Evolutionary conservation across 2,888 invertebrate genomes (phyloP), one percentile per base, ranked within the genome.

Genomic region (Caenorhabditis sinica): DNA sequence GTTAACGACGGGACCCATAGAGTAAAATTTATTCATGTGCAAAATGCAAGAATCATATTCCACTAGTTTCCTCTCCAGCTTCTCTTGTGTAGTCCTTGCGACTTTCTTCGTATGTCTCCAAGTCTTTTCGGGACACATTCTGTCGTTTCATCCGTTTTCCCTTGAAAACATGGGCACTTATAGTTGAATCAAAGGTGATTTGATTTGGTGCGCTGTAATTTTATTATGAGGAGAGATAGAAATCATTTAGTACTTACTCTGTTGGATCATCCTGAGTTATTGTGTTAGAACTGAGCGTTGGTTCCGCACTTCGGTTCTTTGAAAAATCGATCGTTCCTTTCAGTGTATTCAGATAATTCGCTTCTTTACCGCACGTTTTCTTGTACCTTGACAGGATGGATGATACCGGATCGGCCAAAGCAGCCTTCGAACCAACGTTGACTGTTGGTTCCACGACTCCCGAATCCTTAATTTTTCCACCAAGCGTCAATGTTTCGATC

Each of bases 281-380:
- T 23, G 56, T 36, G 33, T 40, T 28, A 5, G 43, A 43, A 2
- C 30, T 20, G 25, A n/a, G 49, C 15, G 40, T 30, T 45, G 13
- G 8, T 49, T 49, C 49, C 20, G n/a, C 11, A 20, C n/a, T n/a
- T n/a, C 5, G n/a, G 43, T 33, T 65, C 58, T 43, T 58, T 43
- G 23, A 28, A 25, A 80, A 80, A 2, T 80, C 80, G 36, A 80
- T 80, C 1, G 80, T 80, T 2, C 80, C 80, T 49, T 80, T 72
- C n/a, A 80, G 49, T 0, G 80, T 80, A 56, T 80, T 72, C 23
- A 56, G 15, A 20, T 25, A 80, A 0, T 43, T 53, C 15, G 45
- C 36, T 20, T 80, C 63, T 36, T 43, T 43, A 13, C 49, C 65
- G n/a, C 49, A 71, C 20, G 58, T 58, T 20, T 80, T 80, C 20